These are phyloP conservation scores for Venturia canescens DNA, from an alignment of 1,140 invertebrate genomes.

Conservation along the genomic window DNA sequence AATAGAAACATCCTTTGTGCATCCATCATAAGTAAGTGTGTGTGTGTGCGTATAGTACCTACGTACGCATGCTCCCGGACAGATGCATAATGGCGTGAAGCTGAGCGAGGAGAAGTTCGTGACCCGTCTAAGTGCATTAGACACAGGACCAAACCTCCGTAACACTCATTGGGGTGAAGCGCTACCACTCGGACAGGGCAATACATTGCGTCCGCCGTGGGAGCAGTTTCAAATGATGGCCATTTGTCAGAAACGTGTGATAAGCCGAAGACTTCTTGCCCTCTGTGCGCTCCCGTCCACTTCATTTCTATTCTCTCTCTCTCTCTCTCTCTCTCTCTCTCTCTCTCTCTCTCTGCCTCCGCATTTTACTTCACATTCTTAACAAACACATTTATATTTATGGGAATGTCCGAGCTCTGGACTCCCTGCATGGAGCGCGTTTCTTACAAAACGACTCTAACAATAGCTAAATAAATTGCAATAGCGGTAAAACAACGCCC, in stretches of 20 bases:
- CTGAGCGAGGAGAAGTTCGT: slow-evolving; percentile 35
- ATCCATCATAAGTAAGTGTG: neutral
- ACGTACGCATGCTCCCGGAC: neutral
- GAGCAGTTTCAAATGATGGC: slow-evolving; percentile 64
- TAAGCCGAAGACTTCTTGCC: slow-evolving; percentile 64
- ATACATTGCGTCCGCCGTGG: slow-evolving; percentile 56
- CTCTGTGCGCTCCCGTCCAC: slow-evolving; percentile 23
- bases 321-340: slow-evolving; percentile 23
- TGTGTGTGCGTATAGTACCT: no score
- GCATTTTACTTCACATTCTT: neutral
- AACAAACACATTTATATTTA: neutral
- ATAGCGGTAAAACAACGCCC: no score
- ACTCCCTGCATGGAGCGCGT: no score
- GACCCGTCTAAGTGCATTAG: slow-evolving; percentile 43
- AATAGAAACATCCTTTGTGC: neutral
- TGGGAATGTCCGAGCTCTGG: neutral
- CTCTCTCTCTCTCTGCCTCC: no score
- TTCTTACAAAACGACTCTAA: no score
- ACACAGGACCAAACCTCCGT: slow-evolving; percentile 14
- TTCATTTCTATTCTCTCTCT: slow-evolving; percentile 36
- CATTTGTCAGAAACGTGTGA: slow-evolving; percentile 68
- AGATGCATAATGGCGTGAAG: neutral
- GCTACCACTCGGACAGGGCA: slow-evolving; percentile 54
- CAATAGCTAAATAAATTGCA: no score
- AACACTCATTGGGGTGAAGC: slow-evolving; percentile 52